phyloP scores from a whole-genome alignment of 2,888 invertebrate genomes.

The Nudaria mundana region DNA sequence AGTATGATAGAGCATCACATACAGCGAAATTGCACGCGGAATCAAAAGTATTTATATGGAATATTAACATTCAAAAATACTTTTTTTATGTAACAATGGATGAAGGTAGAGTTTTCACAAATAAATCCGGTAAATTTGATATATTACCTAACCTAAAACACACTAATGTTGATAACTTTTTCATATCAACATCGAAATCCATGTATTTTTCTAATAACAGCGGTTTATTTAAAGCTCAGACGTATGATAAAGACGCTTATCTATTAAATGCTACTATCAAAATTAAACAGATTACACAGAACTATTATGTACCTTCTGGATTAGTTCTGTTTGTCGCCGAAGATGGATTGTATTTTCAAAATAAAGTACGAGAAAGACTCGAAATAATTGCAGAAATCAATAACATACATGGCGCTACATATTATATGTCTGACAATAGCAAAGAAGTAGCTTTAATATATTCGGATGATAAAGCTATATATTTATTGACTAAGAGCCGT shows the following conservation, averaged over 20 bases:
- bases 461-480: constrained; percentile 1
- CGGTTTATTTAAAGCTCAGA: not conserved
- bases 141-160: not conserved
- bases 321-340: not conserved
- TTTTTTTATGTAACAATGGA: not conserved
- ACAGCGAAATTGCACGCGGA: not conserved
- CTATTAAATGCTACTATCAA: not conserved
- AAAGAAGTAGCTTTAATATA: not conserved
- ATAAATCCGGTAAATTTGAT: not conserved
- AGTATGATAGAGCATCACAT: not conserved
- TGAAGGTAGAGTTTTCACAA: not conserved
- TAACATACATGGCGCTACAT: not conserved
- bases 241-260: not conserved
- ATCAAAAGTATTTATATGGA: not conserved
- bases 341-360: not conserved
- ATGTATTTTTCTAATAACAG: not conserved
- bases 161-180: not conserved
- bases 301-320: not conserved
- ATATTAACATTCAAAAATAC: not conserved
- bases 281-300: not conserved
- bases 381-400: not conserved
- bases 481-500: not conserved
- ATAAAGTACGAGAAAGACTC: not conserved
- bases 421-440: not conserved
- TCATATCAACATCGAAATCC: not conserved